Percentiles rank a stretch among this genome's conserved stretches.
These are phyloP conservation scores for Melanotaenia pygmaea DNA, from an alignment of 2,797 vertebrate genomes.

Conservation along the genomic window DNA sequence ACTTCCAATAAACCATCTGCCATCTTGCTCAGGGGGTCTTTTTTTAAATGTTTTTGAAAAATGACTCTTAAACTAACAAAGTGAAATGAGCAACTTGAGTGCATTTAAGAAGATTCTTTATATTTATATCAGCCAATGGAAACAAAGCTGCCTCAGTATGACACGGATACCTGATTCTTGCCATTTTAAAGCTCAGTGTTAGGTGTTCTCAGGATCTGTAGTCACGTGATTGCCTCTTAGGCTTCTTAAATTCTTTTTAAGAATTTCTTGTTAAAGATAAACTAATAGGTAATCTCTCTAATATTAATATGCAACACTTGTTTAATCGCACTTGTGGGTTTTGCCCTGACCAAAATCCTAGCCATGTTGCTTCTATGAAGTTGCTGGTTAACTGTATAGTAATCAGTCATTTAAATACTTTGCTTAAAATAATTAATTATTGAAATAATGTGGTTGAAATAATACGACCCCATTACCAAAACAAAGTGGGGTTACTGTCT, in stretches of 20 bases:
- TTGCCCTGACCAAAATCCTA: not conserved
- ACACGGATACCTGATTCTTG: not conserved
- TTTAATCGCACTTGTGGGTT: not conserved
- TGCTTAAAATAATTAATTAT: not conserved
- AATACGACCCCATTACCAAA: no score
- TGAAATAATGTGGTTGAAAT: not conserved
- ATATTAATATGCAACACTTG: no score
- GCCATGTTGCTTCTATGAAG: not conserved
- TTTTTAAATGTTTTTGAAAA: not conserved
- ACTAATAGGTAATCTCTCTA: no score
- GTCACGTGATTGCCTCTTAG: not conserved
- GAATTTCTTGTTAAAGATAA: no score
- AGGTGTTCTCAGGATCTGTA: not conserved
- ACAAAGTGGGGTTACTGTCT: no score
- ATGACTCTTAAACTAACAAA: not conserved
- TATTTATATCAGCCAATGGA: not conserved
- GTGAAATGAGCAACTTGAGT: not conserved
- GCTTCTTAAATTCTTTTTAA: not conserved
- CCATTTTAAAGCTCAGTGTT: not conserved
- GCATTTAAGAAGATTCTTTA: not conserved
- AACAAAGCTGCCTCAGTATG: not conserved
- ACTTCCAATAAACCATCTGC: not conserved
- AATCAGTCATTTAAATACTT: not conserved
- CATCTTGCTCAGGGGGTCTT: not conserved
- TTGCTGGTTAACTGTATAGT: not conserved